phyloP scores from a whole-genome alignment of 2,797 vertebrate species.

The Myotis daubentonii region DNA sequence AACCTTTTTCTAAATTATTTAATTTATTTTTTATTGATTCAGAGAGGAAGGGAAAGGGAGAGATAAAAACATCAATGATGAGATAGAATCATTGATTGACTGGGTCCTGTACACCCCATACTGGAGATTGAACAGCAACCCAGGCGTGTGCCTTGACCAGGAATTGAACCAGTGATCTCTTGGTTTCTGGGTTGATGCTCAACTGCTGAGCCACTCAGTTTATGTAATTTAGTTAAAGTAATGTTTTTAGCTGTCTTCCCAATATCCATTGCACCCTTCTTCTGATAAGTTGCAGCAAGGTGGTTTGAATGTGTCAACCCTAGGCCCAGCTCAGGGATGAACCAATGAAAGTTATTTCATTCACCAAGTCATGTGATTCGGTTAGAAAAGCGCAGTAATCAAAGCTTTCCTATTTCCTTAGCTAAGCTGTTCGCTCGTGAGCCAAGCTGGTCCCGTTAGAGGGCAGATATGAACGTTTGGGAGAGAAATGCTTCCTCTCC shows the following conservation, averaged over 20 bases:
- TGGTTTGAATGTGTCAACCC: background rate
- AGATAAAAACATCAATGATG: too few relatives aligned
- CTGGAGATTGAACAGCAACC: too few relatives aligned
- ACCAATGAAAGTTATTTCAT: background rate
- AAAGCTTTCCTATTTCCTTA: background rate
- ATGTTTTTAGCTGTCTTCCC: background rate
- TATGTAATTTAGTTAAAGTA: too few relatives aligned
- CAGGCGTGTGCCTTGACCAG: too few relatives aligned
- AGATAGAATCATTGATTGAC: too few relatives aligned
- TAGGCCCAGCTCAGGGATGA: background rate
- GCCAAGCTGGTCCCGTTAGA: background rate
- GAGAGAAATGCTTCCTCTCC: background rate
- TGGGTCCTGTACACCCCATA: too few relatives aligned
- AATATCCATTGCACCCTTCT: background rate
- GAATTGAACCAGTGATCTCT: too few relatives aligned
- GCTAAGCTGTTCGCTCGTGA: background rate
- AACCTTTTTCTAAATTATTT: conserved; percentile 2
- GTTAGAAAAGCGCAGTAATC: background rate
- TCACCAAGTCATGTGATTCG: background rate
- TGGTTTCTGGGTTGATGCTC: too few relatives aligned
- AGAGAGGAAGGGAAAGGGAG: too few relatives aligned
- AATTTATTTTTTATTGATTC: background rate
- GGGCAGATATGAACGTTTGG: background rate
- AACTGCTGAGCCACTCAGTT: too few relatives aligned
- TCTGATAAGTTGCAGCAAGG: background rate